phyloP scores from a whole-genome alignment of 2,113 vertebrate genomes.

The Petrocephalus microphthalmus region DNA sequence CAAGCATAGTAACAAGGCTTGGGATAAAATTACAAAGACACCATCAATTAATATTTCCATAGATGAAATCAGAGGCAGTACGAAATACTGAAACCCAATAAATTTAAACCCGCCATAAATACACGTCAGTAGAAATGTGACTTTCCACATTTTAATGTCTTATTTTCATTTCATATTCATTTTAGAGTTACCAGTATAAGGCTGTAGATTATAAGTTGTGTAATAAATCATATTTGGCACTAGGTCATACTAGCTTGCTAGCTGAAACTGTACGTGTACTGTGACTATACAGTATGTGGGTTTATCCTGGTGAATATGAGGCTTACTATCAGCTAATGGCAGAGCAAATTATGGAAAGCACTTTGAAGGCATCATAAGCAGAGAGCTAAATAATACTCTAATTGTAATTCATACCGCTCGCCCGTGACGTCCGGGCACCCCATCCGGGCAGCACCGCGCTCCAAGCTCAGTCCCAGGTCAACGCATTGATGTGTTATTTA shows the following conservation, averaged over 20 bases:
- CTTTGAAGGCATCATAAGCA: neutral
- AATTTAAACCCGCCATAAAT: neutral
- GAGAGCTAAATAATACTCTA: neutral
- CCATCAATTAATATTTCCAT: neutral
- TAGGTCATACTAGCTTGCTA: neutral
- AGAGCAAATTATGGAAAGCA: neutral
- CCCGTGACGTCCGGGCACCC: neutral
- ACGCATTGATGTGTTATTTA: slow-evolving; percentile 2
- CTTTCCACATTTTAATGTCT: neutral
- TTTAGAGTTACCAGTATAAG: neutral
- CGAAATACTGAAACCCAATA: neutral
- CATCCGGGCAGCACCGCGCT: neutral
- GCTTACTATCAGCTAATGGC: neutral
- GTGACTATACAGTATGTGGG: neutral
- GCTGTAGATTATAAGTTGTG: neutral
- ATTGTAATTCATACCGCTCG: neutral
- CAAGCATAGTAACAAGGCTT: neutral
- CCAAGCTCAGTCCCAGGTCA: neutral
- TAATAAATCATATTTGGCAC: neutral
- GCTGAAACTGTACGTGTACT: neutral
- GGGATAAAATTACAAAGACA: neutral
- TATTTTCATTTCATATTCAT: neutral
- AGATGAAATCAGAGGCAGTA: neutral
- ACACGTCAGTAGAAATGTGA: neutral
- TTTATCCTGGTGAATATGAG: neutral